Percentiles rank a stretch among this genome's conserved stretches.
These are phyloP conservation scores for Drosophila sp. DNA, from an alignment of 1,140 invertebrate species.

Conservation along the genomic window DNA sequence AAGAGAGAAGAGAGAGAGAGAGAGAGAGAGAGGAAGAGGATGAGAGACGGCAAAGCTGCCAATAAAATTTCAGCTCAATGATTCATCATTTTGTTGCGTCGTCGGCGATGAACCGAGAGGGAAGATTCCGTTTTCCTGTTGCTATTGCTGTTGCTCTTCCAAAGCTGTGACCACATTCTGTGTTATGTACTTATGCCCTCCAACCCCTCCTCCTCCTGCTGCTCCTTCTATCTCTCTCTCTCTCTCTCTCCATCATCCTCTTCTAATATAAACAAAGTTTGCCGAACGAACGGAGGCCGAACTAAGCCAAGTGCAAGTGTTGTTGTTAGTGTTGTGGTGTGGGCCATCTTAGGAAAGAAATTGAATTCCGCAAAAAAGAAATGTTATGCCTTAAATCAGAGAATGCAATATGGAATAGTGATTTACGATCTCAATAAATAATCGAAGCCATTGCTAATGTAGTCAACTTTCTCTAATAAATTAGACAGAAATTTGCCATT, in stretches of 20 bases:
- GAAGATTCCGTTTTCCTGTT: constrained; percentile 25
- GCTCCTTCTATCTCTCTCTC: not conserved
- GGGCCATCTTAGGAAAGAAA: constrained; percentile 3
- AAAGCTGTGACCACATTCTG: constrained; percentile 9
- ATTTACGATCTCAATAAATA: too few relatives aligned
- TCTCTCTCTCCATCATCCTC: not conserved
- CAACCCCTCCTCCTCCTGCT: not conserved
- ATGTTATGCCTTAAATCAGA: not conserved
- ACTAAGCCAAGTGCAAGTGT: constrained; percentile 1
- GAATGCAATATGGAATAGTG: not conserved
- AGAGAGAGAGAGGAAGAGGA: not conserved
- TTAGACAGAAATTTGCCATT: too few relatives aligned
- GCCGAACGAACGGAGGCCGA: not conserved
- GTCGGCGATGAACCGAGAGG: constrained; percentile 1
- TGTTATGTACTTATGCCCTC: constrained; percentile 34
- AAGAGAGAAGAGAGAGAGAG: not conserved
- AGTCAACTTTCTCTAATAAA: too few relatives aligned
- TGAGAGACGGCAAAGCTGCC: constrained; percentile 26
- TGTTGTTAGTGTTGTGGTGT: not conserved
- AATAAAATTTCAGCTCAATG: constrained; percentile 58
- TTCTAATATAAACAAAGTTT: constrained; percentile 10
- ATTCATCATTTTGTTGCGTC: constrained; percentile 50
- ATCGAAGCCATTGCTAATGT: too few relatives aligned
- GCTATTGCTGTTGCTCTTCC: constrained; percentile 23
- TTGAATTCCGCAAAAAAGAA: not conserved